Percentiles rank a stretch among this genome's conserved stretches.
phyloP scores from a whole-genome alignment of 2,113 vertebrate species.

The Macrotis lagotis region DNA sequence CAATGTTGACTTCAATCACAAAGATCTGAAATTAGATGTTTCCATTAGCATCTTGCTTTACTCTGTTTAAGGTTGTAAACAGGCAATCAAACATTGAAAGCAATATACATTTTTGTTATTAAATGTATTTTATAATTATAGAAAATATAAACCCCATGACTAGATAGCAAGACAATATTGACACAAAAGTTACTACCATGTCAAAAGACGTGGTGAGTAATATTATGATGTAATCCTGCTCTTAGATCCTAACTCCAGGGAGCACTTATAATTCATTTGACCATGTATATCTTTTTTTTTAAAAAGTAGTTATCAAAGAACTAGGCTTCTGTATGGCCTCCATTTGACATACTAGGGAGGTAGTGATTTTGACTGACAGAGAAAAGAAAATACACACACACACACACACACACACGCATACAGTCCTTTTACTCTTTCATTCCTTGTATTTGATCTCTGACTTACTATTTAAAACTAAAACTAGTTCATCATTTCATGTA shows the following conservation, averaged over 20 bases:
- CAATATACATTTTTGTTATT: constrained; percentile 20
- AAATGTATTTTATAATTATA: constrained; percentile 36
- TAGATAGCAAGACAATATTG: constrained; percentile 67
- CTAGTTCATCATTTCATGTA: constrained; percentile 10
- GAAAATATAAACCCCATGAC: background rate
- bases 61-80: background rate
- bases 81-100: background rate
- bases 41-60: background rate
- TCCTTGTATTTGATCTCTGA: constrained; percentile 57
- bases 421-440: background rate
- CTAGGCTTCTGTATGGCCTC: constrained; percentile 60
- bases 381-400: constrained; percentile 12
- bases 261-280: constrained; percentile 75
- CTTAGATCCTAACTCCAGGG: constrained; percentile 35
- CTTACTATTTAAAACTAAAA: constrained; percentile 24
- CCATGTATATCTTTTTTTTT: constrained; percentile 56
- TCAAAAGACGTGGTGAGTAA: constrained; percentile 67
- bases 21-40: background rate
- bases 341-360: background rate
- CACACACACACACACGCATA: background rate
- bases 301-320: constrained; percentile 67
- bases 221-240: constrained; percentile 69
- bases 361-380: constrained; percentile 5
- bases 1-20: background rate
- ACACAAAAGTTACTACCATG: constrained; percentile 59